Base-by-base conservation (phyloP, 2,888 invertebrate genomes). In the Bombylius major region DNA sequence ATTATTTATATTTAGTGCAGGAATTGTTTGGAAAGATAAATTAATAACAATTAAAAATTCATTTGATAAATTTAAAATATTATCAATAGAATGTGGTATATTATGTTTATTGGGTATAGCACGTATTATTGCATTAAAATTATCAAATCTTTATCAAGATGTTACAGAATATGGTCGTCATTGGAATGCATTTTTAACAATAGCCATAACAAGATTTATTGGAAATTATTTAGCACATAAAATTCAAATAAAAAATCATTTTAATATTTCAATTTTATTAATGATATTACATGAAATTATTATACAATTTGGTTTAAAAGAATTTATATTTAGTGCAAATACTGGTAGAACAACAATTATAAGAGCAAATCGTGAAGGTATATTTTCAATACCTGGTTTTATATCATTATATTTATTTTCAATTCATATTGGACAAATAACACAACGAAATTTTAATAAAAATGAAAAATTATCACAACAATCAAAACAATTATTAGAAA, bases 101-200 rank as follows among this genome's bases (percentile, higher is more conserved):
- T 5, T 42, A 42, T 42, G 77, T 0, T 68, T 68, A 1, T 70
- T 90, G 47, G 90, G 89, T 1, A 58, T 82, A 3, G 75, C 75
- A 0, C 78, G 90, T 59, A 83, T 80, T 62, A 53, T 84, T 14
- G 69, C 86, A 1, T 81, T 76, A 4, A 77, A 80, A 65, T 70
- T 81, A 47, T 74, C 86, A 3, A 82, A 87, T 62, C 98, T 99
- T 71, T 88, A 90, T 56, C 87, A 89, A 65, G 89, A 93, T 70
- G 82, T 89, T 0, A 82, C 87, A 0, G 99, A 99, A 71, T 99
- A 99, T 77, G 99, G 99, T 0, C 80, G 86, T 0, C 97, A 99
- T 71, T 95, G 97, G 91, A 99, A 99, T 74, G 99, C 99, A 70
- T 99, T 98, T 72, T 85, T 95, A 62, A 97, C 96, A 0, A 75